Conservation (phyloP, 2,888 invertebrate species). For the Acanthopleura granulata region DNA sequence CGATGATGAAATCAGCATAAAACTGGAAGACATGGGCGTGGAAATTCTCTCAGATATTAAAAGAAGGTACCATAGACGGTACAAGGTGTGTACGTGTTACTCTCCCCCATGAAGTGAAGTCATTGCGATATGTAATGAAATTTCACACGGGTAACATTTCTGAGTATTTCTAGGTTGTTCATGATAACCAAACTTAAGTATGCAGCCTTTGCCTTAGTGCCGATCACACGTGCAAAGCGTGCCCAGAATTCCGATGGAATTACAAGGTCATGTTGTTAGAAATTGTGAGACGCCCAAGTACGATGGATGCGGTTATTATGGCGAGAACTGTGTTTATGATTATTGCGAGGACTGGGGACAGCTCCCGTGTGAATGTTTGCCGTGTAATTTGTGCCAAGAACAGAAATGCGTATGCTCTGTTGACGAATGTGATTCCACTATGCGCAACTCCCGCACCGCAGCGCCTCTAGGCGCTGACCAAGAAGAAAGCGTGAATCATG, state of each 20-base stretch:
- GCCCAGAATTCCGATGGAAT: background rate
- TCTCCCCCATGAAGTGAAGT: slow-evolving; percentile 4
- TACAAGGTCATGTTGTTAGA: background rate
- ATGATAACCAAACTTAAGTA: slow-evolving; percentile 13
- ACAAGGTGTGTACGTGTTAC: background rate
- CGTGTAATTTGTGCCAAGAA: too few species aligned
- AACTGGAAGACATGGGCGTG: too few species aligned
- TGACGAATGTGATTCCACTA: too few species aligned
- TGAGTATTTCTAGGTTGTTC: background rate
- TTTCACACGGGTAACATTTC: background rate
- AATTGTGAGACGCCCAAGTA: background rate
- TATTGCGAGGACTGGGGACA: too few species aligned
- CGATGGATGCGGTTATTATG: too few species aligned
- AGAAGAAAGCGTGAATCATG: too few species aligned
- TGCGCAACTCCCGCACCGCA: too few species aligned
- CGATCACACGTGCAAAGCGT: background rate
- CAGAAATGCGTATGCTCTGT: too few species aligned
- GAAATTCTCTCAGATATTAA: slow-evolving; percentile 10
- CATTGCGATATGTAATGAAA: background rate
- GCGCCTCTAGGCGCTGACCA: too few species aligned
- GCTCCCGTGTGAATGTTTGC: too few species aligned
- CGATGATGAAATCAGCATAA: too few species aligned
- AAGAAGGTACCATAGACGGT: background rate
- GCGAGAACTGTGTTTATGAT: too few species aligned
- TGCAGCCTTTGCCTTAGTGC: background rate